Percentiles rank a stretch among this genome's conserved stretches.
Conservation (phyloP, 1,140 invertebrate genomes). For the Drosophila ohnishii region DNA sequence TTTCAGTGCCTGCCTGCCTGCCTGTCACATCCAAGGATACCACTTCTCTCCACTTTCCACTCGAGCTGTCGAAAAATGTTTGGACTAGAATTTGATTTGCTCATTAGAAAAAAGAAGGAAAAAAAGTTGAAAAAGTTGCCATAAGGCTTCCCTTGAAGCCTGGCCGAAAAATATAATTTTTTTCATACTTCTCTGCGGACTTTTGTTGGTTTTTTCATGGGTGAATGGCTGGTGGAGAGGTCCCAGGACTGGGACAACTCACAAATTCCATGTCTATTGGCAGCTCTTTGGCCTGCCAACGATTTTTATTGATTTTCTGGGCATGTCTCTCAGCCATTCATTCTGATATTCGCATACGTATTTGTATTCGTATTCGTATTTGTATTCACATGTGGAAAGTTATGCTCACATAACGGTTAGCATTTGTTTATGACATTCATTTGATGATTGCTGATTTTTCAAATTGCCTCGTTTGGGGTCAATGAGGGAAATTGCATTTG, state of each 20-base stretch:
- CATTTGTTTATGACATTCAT: constrained; percentile 52
- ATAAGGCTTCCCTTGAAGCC: constrained; percentile 13
- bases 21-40: constrained; percentile 18
- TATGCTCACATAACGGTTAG: constrained; percentile 46
- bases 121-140: constrained; percentile 20
- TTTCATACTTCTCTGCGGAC: constrained; percentile 15
- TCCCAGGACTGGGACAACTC: constrained; percentile 28
- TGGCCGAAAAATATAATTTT: constrained; percentile 9
- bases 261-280: constrained; percentile 31
- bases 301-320: constrained; percentile 46
- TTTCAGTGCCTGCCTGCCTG: constrained; percentile 13
- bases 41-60: background rate
- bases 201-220: constrained; percentile 16
- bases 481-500: constrained; percentile 37
- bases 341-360: background rate
- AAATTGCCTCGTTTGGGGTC: constrained; percentile 38
- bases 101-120: constrained; percentile 19
- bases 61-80: constrained; percentile 24
- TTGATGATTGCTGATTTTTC: constrained; percentile 47
- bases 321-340: constrained; percentile 19
- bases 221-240: constrained; percentile 5
- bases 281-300: constrained; percentile 28
- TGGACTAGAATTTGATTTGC: constrained; percentile 31
- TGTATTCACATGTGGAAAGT: constrained; percentile 33
- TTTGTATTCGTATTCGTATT: constrained; percentile 15